Base-by-base conservation (phyloP, 2,888 invertebrate species). In the Drosophila meridionalis region DNA sequence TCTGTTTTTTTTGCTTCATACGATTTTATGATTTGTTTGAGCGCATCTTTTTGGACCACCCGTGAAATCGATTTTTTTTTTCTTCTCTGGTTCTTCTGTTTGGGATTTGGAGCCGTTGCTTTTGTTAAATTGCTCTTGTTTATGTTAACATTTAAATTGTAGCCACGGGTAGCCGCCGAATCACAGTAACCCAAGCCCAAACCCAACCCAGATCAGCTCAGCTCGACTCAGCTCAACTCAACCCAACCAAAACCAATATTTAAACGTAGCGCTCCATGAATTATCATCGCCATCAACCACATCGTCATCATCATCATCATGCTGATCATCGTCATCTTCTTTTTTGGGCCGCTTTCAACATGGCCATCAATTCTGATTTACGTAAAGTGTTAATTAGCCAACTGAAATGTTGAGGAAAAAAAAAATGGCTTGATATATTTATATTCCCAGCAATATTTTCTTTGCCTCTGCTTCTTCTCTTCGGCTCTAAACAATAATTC, bases 61-160 rank as follows among this genome's bases (percentile, higher is more conserved):
- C 86, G 87, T 88, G 87, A 87, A 88, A 90, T 88, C 81, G 80
- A 76, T 90, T 81, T 83, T 82, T 78, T 38, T 80, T 78, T 75
- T 14, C 12, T 38, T 38, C 12, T 38, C 14, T 40, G 12, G 40
- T 40, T 83, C 70, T 34, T 9, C 34, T 52, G 32, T 14, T 53
- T 79, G 68, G 78, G 80, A 68, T 78, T 64, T 68, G 75, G 59
- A 61, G 60, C 47, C 55, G 57, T 64, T 70, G 75, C 83, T 84
- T 89, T 84, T 79, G 82, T 90, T 89, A 88, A 91, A 90, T 89
- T 89, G 87, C 86, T 89, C 88, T 91, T 89, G 90, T 91, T 91
- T 89, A 90, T 89, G 88, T 83, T 90, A 89, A 91, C 90, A 91
- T 91, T 90, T 91, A 91, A 91, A 91, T 91, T 91, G 90, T 90